Base-by-base conservation (phyloP, 1,140 invertebrate genomes). In the Nasonia giraulti region DNA sequence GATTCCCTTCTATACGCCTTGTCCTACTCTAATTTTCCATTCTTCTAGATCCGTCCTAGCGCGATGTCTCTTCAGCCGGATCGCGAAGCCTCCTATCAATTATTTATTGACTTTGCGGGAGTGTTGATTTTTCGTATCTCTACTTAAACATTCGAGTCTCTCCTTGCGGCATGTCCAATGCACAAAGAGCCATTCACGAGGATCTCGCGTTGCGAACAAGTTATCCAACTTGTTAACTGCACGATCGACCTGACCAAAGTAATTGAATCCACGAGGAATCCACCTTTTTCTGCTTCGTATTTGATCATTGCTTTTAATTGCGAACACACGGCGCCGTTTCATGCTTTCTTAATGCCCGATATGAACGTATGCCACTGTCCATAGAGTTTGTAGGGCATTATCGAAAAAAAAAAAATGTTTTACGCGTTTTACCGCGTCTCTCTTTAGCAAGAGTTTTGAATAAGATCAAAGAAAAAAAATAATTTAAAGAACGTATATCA, bases 401-500 rank as follows among this genome's bases (percentile, higher is more conserved):
- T 81, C 69, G 23, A 17, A 62, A 44, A 8, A 47, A 71, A 17
- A 62, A 44, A 8, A 47, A 71, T 17, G 47, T 44, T 80, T 71
- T 47, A 47, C 12, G 20, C 68, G 44, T n/a, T 31, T 50, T 23
- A 31, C 1, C 31, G 4, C 5, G 68, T 20, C n/a, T 74, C 14
- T n/a, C 69, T 47, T 47, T 37, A 76, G 31, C 11, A 68, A 74
- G 5, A 85, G 40, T 47, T 80, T 85, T n/a, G 10, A 47, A 69
- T 76, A 73, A 33, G 20, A 50, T 11, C 20, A 44, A 40, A 62
- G 17, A 17, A n/a, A 62, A 20, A 20, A 62, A 84, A 37, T 37
- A 37, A 37, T 37, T 37, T 4, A 37, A 88, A 80, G 78, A 85
- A 88, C 87, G 77, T 87, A 91, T 90, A 90, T 90, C 88, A 91